Base-by-base conservation (phyloP, 2,888 invertebrate genomes). In the Polydrusus cervinus region DNA sequence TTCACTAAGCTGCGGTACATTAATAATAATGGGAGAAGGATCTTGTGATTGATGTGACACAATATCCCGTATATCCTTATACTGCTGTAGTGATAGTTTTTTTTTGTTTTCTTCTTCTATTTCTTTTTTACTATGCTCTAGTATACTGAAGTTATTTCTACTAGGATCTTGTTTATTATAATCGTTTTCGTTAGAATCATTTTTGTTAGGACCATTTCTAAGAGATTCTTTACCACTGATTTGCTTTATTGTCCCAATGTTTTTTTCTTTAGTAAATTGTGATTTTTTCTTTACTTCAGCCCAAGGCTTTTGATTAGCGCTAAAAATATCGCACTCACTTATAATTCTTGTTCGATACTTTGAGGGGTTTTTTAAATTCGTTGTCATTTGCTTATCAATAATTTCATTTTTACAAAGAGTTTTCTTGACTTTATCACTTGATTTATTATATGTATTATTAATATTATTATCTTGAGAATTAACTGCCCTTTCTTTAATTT, bases 41-140 rank as follows among this genome's bases (percentile, higher is more conserved):
- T 0, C 13, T 20, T 11, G 7, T 11, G 13, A n/a, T 30, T 53
- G 53, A 13, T 53, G 10, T 53, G 53, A 13, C 3, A 51, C 13
- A n/a, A 8, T 16, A 25, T 13, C 30, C 8, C 55, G n/a, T 25
- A 34, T 55, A n/a, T 55, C 34, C 55, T 55, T 55, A 55, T 55
- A 55, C 34, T 55, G 55, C n/a, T 55, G 25, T 7, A 55, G 34
- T 14, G 55, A 13, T n/a, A 55, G 13, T 55, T 34, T 55, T 34
- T 14, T 34, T n/a, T 55, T 55, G 9, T 1, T 8, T 55, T 55
- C 25, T 30, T 55, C n/a, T 14, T 5, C 10, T 30, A 30, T 13
- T 53, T 20, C 13, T 51, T 2, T 13, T 45, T 45, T 11, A 10
- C 43, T n/a, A 43, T 8, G 13, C 9, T 43, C 43, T 43, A 3